Evolutionary conservation across 2,113 vertebrate genomes (phyloP).

Genomic region (Megalops atlanticus): DNA sequence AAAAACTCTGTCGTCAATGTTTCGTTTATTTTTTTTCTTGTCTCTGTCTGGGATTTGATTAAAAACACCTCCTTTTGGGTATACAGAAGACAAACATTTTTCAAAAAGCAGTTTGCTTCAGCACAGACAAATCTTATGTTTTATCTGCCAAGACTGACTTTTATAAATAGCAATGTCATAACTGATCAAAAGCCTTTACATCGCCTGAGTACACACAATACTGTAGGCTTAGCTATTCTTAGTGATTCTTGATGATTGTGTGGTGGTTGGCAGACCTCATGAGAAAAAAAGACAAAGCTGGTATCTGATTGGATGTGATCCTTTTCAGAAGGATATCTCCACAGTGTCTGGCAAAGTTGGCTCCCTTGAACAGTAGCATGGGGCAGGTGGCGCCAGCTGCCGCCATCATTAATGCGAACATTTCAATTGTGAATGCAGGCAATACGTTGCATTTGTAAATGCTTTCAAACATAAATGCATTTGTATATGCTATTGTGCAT

Average conservation of each 20-base stretch:
- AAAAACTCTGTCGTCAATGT: too few species aligned
- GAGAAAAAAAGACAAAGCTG: background rate
- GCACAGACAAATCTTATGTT: background rate
- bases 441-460: too few species aligned
- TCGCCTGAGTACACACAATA: background rate
- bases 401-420: too few species aligned
- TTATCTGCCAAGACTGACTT: background rate
- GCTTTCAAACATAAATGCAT: too few species aligned
- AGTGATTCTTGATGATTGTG: background rate
- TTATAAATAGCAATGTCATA: background rate
- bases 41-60: conserved; percentile 9
- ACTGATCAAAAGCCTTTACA: background rate
- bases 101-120: background rate
- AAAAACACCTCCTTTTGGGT: background rate
- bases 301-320: background rate
- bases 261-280: background rate
- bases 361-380: background rate
- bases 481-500: too few species aligned
- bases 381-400: too few species aligned
- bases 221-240: background rate
- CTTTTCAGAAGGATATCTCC: background rate
- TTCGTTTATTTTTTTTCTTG: too few species aligned
- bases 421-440: too few species aligned
- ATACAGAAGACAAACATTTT: background rate
- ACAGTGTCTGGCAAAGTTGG: too few species aligned